Evolutionary conservation across 2,888 invertebrate species (phyloP).

Genomic region (Andrena fulva): DNA sequence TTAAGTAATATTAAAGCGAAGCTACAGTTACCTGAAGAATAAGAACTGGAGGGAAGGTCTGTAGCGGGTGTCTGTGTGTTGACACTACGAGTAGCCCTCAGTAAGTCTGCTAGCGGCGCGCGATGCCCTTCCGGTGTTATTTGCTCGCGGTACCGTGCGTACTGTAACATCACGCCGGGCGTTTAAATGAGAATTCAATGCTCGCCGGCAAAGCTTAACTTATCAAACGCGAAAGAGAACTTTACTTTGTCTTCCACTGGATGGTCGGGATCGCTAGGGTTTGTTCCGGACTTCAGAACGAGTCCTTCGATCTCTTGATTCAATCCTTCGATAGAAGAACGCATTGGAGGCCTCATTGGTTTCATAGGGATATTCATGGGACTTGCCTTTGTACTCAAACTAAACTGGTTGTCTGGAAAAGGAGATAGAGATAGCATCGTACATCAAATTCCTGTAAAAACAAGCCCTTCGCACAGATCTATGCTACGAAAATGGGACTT

Average conservation of each 20-base stretch:
- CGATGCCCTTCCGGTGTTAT: slow-evolving; percentile 94
- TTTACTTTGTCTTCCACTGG: slow-evolving; percentile 88
- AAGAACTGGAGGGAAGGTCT: slow-evolving; percentile 88
- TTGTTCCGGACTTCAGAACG: slow-evolving; percentile 86
- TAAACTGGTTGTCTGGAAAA: slow-evolving; percentile 82
- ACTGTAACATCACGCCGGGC: slow-evolving; percentile 70
- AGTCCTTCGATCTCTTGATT: slow-evolving; percentile 95
- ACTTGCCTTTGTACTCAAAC: slow-evolving; percentile 85
- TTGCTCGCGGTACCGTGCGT: slow-evolving; percentile 85
- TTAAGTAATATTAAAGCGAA: not conserved
- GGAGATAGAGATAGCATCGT: slow-evolving; percentile 22
- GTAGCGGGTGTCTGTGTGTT: slow-evolving; percentile 94
- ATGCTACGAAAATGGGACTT: slow-evolving; percentile 57
- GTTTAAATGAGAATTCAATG: slow-evolving; percentile 15
- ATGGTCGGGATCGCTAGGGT: slow-evolving; percentile 82
- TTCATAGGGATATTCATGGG: slow-evolving; percentile 87
- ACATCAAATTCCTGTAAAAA: slow-evolving; percentile 29
- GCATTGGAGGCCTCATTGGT: slow-evolving; percentile 89
- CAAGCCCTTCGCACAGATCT: not conserved
- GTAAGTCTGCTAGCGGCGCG: slow-evolving; percentile 92
- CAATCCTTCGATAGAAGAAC: slow-evolving; percentile 94
- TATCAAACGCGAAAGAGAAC: not conserved
- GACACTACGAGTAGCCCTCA: slow-evolving; percentile 90
- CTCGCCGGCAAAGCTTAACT: not conserved
- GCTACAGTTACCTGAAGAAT: slow-evolving; percentile 88